These are phyloP conservation scores for Drosophila nigrodunni DNA, from an alignment of 1,140 invertebrate genomes.

Conservation along the genomic window DNA sequence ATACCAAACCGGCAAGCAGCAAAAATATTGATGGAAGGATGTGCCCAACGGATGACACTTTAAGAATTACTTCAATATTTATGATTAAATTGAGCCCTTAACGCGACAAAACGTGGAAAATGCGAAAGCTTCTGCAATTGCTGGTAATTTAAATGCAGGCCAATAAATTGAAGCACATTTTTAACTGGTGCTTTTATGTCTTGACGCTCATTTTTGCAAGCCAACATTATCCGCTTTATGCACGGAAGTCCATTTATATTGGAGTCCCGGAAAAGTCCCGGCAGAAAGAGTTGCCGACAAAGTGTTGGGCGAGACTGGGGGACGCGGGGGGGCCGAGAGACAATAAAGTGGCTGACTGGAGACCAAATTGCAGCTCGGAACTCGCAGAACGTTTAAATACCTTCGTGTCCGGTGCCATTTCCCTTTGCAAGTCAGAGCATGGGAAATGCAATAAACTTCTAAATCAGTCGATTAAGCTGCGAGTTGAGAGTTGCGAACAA, in stretches of 20 bases:
- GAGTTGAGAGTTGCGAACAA: conserved; percentile 54
- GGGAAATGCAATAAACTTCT: conserved; percentile 79
- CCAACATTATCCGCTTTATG: conserved; percentile 69
- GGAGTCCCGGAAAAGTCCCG: conserved; percentile 21
- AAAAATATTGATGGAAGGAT: not conserved
- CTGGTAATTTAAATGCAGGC: conserved; percentile 65
- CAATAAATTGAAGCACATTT: conserved; percentile 72
- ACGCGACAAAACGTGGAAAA: conserved; percentile 11
- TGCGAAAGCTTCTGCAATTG: conserved; percentile 47
- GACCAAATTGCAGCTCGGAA: conserved; percentile 32
- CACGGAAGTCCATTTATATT: conserved; percentile 77
- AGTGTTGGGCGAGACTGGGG: not conserved
- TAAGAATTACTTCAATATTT: conserved; percentile 63
- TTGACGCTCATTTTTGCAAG: conserved; percentile 44
- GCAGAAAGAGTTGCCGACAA: not conserved
- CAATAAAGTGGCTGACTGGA: conserved; percentile 63
- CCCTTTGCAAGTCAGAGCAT: conserved; percentile 42
- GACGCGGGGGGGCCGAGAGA: conserved; percentile 25
- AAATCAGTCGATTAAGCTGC: conserved; percentile 80
- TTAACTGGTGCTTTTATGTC: conserved; percentile 60
- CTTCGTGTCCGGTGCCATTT: conserved; percentile 73
- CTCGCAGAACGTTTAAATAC: conserved; percentile 69
- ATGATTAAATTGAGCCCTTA: conserved; percentile 57
- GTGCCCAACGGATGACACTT: not conserved
- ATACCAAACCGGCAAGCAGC: not conserved